Percentiles rank a stretch among this genome's conserved stretches.
Evolutionary conservation across 2,888 invertebrate genomes (phyloP).

Genomic region (Timema cristinae): DNA sequence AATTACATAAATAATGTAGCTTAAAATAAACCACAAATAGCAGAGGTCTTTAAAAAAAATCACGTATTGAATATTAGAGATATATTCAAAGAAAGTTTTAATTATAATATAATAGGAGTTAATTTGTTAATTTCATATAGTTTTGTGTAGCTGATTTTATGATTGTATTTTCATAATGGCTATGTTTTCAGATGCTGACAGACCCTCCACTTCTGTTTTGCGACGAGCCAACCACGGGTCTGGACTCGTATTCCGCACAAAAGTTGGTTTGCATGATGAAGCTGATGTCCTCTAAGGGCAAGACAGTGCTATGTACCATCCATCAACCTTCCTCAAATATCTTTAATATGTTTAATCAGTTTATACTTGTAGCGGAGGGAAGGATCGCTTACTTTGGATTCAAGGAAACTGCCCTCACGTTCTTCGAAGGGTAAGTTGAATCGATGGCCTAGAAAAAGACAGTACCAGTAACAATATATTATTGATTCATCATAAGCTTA

Average conservation of each 20-base stretch:
- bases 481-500: no score
- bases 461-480: no score
- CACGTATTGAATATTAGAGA: no score
- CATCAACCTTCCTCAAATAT: constrained; percentile 90
- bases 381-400: constrained; percentile 80
- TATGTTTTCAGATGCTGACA: constrained; percentile 62
- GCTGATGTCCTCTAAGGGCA: constrained; percentile 67
- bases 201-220: constrained; percentile 90
- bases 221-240: constrained; percentile 93
- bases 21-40: no score
- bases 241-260: constrained; percentile 89
- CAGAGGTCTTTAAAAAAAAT: no score
- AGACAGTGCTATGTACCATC: constrained; percentile 87
- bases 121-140: no score
- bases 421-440: constrained; percentile 61
- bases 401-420: constrained; percentile 57
- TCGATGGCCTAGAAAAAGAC: no score
- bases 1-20: no score
- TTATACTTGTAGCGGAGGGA: constrained; percentile 77
- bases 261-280: constrained; percentile 71
- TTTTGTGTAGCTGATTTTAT: no score
- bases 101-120: no score
- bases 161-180: no score
- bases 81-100: no score
- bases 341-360: constrained; percentile 75